Conservation (phyloP, 2,888 invertebrate genomes). For the Junonia oenone region DNA sequence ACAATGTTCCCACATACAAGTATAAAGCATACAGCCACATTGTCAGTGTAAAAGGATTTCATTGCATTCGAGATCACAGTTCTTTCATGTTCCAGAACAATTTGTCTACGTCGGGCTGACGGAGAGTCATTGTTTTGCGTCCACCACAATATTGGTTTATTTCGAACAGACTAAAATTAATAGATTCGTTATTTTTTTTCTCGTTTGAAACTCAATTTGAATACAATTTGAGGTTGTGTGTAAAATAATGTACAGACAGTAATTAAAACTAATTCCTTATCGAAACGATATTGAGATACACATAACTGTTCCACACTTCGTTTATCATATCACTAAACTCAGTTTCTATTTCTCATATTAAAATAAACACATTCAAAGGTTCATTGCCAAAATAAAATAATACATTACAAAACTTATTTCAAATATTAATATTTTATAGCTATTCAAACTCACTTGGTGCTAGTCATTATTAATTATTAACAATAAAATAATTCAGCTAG, state of each 20-base stretch:
- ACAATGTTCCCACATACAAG: conserved; percentile 9
- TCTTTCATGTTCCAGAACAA: conserved; percentile 42
- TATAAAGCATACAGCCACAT: conserved; percentile 8
- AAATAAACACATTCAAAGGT: too few species aligned
- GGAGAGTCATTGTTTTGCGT: conserved; percentile 65
- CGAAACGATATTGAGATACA: too few species aligned
- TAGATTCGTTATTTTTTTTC: conserved; percentile 40
- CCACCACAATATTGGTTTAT: conserved; percentile 63
- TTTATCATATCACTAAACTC: too few species aligned
- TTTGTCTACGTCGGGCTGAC: conserved; percentile 64
- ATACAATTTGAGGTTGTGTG: neutral
- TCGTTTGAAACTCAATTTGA: neutral
- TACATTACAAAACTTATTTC: too few species aligned
- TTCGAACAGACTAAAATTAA: conserved; percentile 49
- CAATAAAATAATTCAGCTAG: neutral
- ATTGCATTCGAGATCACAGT: conserved; percentile 29
- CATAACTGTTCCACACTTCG: too few species aligned
- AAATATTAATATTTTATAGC: too few species aligned
- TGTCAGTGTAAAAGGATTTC: conserved; percentile 22
- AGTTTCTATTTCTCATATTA: too few species aligned
- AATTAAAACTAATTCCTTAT: too few species aligned
- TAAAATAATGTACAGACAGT: neutral
- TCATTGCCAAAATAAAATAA: too few species aligned
- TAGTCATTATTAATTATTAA: too few species aligned
- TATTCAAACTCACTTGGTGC: too few species aligned